Evolutionary conservation across 1,140 invertebrate genomes (phyloP).

Genomic region (Steinernema khuongi): DNA sequence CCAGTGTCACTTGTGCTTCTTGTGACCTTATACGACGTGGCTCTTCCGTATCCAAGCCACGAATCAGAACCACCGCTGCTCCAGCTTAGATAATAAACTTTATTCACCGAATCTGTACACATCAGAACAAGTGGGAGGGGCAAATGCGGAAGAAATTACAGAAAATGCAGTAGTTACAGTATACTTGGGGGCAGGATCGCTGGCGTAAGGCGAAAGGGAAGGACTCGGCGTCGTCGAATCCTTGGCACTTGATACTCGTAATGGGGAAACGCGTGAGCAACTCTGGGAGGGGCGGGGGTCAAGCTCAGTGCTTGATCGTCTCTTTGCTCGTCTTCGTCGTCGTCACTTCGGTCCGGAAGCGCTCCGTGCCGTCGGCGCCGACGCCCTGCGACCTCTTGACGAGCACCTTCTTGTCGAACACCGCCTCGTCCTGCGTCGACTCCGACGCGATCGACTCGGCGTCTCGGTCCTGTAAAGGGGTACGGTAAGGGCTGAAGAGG

Average conservation of each 20-base stretch:
- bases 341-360: conserved; percentile 42
- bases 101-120: conserved; percentile 13
- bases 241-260: conserved; percentile 14
- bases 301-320: conserved; percentile 9
- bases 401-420: conserved; percentile 44
- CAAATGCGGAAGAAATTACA: background rate
- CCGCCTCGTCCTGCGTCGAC: conserved; percentile 36
- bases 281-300: background rate
- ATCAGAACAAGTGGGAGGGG: conserved; percentile 3
- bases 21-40: no score
- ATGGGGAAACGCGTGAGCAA: conserved; percentile 7
- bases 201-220: background rate
- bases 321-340: conserved; percentile 38
- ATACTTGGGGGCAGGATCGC: background rate
- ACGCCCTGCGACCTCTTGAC: conserved; percentile 41
- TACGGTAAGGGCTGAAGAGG: background rate
- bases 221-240: background rate
- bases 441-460: conserved; percentile 40
- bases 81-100: no score
- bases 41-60: no score
- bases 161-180: background rate
- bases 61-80: no score
- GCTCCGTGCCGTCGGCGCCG: conserved; percentile 31
- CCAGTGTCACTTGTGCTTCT: no score
- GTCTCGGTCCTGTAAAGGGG: conserved; percentile 37